Evolutionary conservation across 2,113 vertebrate species (phyloP).

Genomic region (Limnothrissa miodon): DNA sequence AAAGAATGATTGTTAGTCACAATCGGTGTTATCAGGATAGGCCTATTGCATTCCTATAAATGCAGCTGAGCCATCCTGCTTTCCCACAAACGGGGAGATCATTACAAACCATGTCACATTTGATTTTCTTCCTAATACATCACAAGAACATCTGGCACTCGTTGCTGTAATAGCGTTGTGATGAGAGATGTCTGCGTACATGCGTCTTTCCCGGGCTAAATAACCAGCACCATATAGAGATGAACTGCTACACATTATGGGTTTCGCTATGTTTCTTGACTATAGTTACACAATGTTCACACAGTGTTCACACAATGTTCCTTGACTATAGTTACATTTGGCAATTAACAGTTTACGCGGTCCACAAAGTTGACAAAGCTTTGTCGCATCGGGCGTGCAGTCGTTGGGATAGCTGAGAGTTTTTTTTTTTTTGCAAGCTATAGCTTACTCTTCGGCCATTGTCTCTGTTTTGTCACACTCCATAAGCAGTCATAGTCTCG

Average conservation of each 20-base stretch:
- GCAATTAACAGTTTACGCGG: not conserved
- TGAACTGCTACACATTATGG: not conserved
- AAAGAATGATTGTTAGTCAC: not conserved
- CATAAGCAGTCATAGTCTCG: not conserved
- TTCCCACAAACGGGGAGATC: not conserved
- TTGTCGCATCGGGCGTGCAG: not conserved
- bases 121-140: not conserved
- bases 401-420: not conserved
- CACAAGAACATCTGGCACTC: not conserved
- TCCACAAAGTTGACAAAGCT: not conserved
- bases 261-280: not conserved
- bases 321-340: not conserved
- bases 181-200: constrained; percentile 14
- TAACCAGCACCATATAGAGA: not conserved
- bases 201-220: constrained; percentile 4
- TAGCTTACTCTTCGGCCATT: not conserved
- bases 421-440: not conserved
- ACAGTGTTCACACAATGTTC: too few relatives aligned
- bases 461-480: not conserved
- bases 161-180: not conserved
- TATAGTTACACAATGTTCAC: constrained; percentile 10
- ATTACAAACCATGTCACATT: constrained; percentile 10
- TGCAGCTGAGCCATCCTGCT: not conserved
- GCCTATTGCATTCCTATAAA: not conserved
- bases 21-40: not conserved